Evolutionary conservation across 2,888 invertebrate genomes (phyloP).

Genomic region (Epirrita christyi): DNA sequence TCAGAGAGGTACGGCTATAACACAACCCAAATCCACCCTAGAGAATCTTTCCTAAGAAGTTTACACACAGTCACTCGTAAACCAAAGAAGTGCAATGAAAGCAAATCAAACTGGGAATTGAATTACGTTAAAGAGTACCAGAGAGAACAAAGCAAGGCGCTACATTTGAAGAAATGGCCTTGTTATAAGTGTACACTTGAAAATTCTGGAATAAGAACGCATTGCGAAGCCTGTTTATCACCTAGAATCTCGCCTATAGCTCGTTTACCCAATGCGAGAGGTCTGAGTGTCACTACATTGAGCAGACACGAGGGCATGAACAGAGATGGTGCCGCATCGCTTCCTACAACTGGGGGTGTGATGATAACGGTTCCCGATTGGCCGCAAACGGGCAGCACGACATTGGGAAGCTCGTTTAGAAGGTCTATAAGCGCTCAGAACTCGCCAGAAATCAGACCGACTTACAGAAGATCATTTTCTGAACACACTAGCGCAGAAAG

Average conservation of each 20-base stretch:
- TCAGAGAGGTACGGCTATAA: constrained; percentile 74
- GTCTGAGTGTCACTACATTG: constrained; percentile 75
- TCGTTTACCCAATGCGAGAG: constrained; percentile 70
- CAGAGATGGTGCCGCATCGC: constrained; percentile 71
- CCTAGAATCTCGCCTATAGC: constrained; percentile 81
- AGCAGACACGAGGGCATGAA: constrained; percentile 71
- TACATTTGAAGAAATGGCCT: constrained; percentile 86
- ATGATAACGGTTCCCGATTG: constrained; percentile 88
- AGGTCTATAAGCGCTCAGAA: constrained; percentile 76
- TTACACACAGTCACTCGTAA: constrained; percentile 77
- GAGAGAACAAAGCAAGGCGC: constrained; percentile 69
- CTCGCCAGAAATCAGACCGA: constrained; percentile 76
- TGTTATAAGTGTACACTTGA: constrained; percentile 91
- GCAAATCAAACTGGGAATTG: constrained; percentile 79
- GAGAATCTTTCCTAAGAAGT: constrained; percentile 74
- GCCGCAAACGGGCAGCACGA: constrained; percentile 72
- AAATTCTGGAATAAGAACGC: constrained; percentile 86
- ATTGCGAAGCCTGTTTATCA: constrained; percentile 91
- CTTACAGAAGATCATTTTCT: constrained; percentile 76
- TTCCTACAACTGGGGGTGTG: constrained; percentile 83
- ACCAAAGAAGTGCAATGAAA: constrained; percentile 75
- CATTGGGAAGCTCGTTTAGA: constrained; percentile 61
- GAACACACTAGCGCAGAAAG: constrained; percentile 74
- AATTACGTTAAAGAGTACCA: constrained; percentile 79
- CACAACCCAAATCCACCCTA: constrained; percentile 59